These are phyloP conservation scores for Mastomys natalensis DNA, from an alignment of 2,113 vertebrate species.

Conservation along the genomic window DNA sequence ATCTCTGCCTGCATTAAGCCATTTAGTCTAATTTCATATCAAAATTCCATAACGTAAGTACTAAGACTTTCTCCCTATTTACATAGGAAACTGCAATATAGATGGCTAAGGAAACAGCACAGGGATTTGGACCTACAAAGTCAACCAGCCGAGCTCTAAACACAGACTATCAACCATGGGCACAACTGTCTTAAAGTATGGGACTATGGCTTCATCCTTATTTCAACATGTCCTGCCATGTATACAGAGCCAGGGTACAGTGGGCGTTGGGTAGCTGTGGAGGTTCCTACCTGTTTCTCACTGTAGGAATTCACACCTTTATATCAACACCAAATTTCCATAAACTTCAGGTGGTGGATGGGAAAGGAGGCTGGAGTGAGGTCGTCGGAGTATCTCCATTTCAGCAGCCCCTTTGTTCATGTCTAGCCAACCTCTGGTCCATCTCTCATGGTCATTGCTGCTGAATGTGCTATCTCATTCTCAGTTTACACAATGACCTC, in stretches of 20 bases:
- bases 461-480: background rate
- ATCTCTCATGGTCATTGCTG: background rate
- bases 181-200: background rate
- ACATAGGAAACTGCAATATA: constrained; percentile 17
- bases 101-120: background rate
- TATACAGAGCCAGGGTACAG: background rate
- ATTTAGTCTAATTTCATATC: constrained; percentile 29
- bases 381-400: background rate
- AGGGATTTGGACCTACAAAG: background rate
- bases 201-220: background rate
- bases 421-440: background rate
- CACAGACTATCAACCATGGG: background rate
- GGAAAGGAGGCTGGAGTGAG: background rate
- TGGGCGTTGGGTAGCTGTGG: background rate
- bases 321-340: background rate
- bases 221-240: background rate
- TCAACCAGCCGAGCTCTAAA: background rate
- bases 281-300: background rate
- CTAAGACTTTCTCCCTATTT: background rate
- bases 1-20: background rate
- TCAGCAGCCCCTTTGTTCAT: background rate
- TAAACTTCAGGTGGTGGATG: background rate
- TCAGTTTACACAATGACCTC: background rate
- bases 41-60: background rate
- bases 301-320: background rate